Base-by-base conservation (phyloP, 2,797 vertebrate genomes). In the Enoplosus armatus region DNA sequence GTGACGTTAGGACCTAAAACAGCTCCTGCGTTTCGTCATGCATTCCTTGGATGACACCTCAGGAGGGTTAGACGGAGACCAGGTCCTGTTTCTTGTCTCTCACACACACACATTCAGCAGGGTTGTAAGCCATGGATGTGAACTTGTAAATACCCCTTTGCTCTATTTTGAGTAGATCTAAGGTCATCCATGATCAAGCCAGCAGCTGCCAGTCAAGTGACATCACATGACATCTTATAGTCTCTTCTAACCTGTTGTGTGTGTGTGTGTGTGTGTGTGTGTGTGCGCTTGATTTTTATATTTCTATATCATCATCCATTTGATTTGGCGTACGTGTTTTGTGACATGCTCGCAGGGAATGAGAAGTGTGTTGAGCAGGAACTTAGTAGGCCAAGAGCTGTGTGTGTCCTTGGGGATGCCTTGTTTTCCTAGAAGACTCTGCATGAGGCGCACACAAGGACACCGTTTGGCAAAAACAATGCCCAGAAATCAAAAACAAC, bases 81-180 rank as follows among this genome's bases (percentile, higher is more conserved):
- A 60, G 63, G 62, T 87, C 67, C 27, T 53, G 35, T 79, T 29
- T 79, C 60, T 61, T 39, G 51, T 62, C n/a, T 51, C 74, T 35
- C n/a, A 27, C 51, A 60, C 53, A 50, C 43, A 70, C 54, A 74
- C 56, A 53, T n/a, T 33, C 43, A 54, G 47, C 4, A 0, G 9
- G 47, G 33, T 54, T 56, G 9, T 37, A 72, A 68, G 48, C 62
- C 27, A 1, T 48, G 43, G 48, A 75, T 45, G 41, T 71, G 48
- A 84, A 80, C 69, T 69, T 72, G 58, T 8, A 79, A 88, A 84
- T 62, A 50, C 50, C 55, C 9, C 56, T 51, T 55, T 35, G 29
- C 58, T 90, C 85, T 93, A 90, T 93, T 94, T 90, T 85, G 39
- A 84, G 85, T 61, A 35, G 54, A 58, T 74, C 6, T 71, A 83